Evolutionary conservation across 2,888 invertebrate genomes (phyloP), one percentile per base, ranked within the genome.

Genomic region (Troides aeacus): DNA sequence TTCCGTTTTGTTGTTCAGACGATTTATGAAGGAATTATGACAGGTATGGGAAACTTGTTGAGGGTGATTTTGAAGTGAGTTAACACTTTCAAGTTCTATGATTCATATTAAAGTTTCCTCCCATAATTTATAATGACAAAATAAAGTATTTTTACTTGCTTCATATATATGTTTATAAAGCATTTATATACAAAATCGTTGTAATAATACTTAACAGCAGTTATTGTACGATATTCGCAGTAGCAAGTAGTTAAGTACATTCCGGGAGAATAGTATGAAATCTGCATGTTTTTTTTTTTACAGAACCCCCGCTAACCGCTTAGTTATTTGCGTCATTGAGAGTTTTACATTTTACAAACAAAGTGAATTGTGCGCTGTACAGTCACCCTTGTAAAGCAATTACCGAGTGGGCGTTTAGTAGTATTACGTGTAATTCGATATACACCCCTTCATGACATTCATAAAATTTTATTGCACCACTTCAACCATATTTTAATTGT

Each of bases 21-120:
- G 84, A 87, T 90, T 88, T 90, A 89, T 90, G 83, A 83, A 81
- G 78, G 81, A 78, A 79, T 80, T 80, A 81, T 86, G 85, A 86
- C 85, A 64, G 21, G 30, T 63, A 21, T 63, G n/a, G 21, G n/a
- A 42, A 42, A 58, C 42, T 57, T 56, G 36, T 56, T 21, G 56
- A n/a, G 8, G 7, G 3, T 3, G 21, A 46, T 46, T 15, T 17
- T 46, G 15, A 46, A 46, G 15, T 1, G 1, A 3, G n/a, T 18
- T 18, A 3, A n/a, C 18, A 18, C 0, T 53, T 53, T 15, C 15
- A 46, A 12, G 2, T 46, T 46, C 15, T 30, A 3, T 30, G 30
- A 4, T 12, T 46, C 2, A 46, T 46, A 2, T 10, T 17, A 12
- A 15, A 46, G 3, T 15, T 46, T 46, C 15, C 15, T 1, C 46